Evolutionary conservation across 2,888 invertebrate genomes (phyloP).

Genomic region (Thereva nobilitata): DNA sequence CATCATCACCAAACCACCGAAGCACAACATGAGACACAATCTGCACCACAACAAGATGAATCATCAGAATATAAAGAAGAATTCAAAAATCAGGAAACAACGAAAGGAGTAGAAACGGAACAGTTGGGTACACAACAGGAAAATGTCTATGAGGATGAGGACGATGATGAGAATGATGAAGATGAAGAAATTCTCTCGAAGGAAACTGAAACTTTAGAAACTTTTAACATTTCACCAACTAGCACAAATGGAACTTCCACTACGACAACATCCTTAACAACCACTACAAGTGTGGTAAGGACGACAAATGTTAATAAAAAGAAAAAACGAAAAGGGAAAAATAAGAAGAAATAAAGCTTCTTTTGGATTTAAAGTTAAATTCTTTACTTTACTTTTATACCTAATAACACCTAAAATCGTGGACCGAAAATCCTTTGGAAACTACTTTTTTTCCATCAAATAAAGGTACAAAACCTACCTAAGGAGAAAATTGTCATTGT

Average conservation of each 20-base stretch:
- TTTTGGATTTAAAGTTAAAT: too few species aligned
- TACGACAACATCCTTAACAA: slow-evolving; percentile 19
- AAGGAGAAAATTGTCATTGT: too few species aligned
- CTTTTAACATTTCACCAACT: slow-evolving; percentile 2
- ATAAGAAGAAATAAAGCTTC: slow-evolving; percentile 42
- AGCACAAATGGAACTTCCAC: not conserved
- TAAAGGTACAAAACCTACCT: too few species aligned
- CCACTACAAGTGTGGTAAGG: slow-evolving; percentile 19
- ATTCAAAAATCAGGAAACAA: not conserved
- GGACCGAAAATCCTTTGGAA: too few species aligned
- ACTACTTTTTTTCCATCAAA: too few species aligned
- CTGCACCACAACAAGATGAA: slow-evolving; percentile 41
- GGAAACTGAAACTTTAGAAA: slow-evolving; percentile 17
- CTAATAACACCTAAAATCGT: too few species aligned
- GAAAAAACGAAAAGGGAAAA: slow-evolving; percentile 43
- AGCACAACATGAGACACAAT: slow-evolving; percentile 28
- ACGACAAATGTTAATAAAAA: slow-evolving; percentile 39
- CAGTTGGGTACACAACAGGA: slow-evolving; percentile 5
- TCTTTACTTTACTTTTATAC: too few species aligned
- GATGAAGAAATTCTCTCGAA: slow-evolving; percentile 11
- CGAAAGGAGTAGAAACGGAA: slow-evolving; percentile 4
- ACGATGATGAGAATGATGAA: slow-evolving; percentile 9
- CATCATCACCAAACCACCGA: slow-evolving; percentile 10
- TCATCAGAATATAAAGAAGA: slow-evolving; percentile 35
- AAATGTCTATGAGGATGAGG: slow-evolving; percentile 17